Percentiles rank a stretch among this genome's conserved stretches.
phyloP scores from a whole-genome alignment of 2,797 vertebrate genomes.

The Hybognathus amarus region DNA sequence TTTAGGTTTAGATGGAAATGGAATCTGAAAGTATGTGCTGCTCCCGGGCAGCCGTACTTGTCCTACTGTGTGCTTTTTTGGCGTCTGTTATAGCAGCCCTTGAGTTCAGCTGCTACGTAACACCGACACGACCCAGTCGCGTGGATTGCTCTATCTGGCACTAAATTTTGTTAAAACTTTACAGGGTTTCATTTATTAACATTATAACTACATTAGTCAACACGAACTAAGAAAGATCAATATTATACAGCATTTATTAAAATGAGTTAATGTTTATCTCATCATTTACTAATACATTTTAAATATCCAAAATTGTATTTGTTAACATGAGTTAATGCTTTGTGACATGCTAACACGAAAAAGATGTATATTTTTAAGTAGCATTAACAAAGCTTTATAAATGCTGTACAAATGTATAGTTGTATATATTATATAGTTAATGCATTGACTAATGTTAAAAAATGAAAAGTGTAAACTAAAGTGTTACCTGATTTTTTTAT shows the following conservation, averaged over 20 bases:
- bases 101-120: slow-evolving; percentile 56
- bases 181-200: not conserved
- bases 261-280: not conserved
- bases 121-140: slow-evolving; percentile 28
- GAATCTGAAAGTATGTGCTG: slow-evolving; percentile 53
- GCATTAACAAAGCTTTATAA: not conserved
- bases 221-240: not conserved
- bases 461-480: not conserved
- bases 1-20: slow-evolving; percentile 50
- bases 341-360: not conserved
- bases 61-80: slow-evolving; percentile 46
- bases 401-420: not conserved
- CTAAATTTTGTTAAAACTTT: too few species aligned
- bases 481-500: not conserved
- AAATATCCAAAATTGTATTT: not conserved
- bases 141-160: not conserved
- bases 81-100: slow-evolving; percentile 44
- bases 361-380: not conserved
- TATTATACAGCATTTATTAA: not conserved
- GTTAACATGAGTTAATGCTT: not conserved
- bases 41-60: slow-evolving; percentile 35
- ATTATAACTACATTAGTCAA: not conserved
- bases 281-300: not conserved
- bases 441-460: not conserved
- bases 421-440: not conserved